These are phyloP conservation scores for Aphaenogaster rudis DNA, from an alignment of 1,140 invertebrate species.

Conservation along the genomic window DNA sequence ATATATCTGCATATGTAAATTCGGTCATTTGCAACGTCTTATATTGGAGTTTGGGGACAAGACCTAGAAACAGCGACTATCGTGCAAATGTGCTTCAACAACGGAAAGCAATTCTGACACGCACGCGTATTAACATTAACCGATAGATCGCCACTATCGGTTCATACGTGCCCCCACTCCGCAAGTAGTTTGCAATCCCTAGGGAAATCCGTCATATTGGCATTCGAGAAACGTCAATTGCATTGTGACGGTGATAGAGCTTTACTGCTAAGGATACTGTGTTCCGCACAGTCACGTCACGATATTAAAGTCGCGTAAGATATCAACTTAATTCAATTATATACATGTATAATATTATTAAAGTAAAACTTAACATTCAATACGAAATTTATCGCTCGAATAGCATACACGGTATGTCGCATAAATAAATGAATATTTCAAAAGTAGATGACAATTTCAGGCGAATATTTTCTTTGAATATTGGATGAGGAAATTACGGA, in stretches of 20 bases:
- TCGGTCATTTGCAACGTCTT: slow-evolving; percentile 45
- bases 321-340: not conserved
- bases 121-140: slow-evolving; percentile 66
- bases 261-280: not conserved
- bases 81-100: slow-evolving; percentile 65
- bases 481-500: slow-evolving; percentile 59
- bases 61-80: slow-evolving; percentile 55
- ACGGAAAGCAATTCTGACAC: slow-evolving; percentile 67
- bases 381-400: slow-evolving; percentile 15
- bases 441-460: slow-evolving; percentile 5
- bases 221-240: slow-evolving; percentile 62
- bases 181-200: slow-evolving; percentile 45
- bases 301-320: slow-evolving; percentile 16
- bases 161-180: slow-evolving; percentile 38
- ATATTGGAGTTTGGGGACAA: slow-evolving; percentile 30
- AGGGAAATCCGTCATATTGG: slow-evolving; percentile 80
- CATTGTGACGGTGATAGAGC: slow-evolving; percentile 39
- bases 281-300: not conserved
- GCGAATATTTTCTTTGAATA: slow-evolving; percentile 53
- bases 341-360: not conserved
- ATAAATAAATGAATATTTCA: slow-evolving; percentile 54
- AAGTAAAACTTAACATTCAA: not conserved
- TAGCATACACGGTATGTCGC: not conserved
- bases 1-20: slow-evolving; percentile 39
- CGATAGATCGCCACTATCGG: slow-evolving; percentile 66